Evolutionary conservation across 2,113 vertebrate species (phyloP).

Genomic region (Zosterops lateralis): DNA sequence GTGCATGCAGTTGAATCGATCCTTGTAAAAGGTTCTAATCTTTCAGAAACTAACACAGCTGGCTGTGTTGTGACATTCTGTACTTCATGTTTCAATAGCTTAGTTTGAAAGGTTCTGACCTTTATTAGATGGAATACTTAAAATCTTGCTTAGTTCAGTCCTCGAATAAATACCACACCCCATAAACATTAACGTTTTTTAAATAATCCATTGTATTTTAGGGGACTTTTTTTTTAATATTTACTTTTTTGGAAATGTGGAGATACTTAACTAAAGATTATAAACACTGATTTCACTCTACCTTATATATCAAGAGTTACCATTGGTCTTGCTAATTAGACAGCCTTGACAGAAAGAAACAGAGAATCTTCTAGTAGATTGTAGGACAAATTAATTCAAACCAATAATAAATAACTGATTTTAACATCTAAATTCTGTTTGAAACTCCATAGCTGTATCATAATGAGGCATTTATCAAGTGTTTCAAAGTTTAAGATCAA

Average conservation of each 20-base stretch:
- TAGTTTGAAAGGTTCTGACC: background rate
- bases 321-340: background rate
- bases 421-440: background rate
- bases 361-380: background rate
- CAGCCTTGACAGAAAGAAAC: background rate
- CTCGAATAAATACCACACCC: background rate
- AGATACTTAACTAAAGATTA: background rate
- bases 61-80: background rate
- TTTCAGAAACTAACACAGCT: background rate
- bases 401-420: background rate
- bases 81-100: background rate
- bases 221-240: background rate
- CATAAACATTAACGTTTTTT: background rate
- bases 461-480: background rate
- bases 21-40: background rate
- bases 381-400: background rate
- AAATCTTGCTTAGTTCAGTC: background rate
- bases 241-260: background rate
- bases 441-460: background rate
- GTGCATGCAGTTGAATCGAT: background rate
- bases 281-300: background rate
- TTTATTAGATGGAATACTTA: background rate
- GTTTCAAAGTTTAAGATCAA: background rate
- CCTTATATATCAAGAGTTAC: background rate
- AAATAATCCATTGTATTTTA: background rate